These are phyloP conservation scores for Drosophila nr. perissopoda DNA, from an alignment of 2,888 invertebrate species.

Conservation along the genomic window DNA sequence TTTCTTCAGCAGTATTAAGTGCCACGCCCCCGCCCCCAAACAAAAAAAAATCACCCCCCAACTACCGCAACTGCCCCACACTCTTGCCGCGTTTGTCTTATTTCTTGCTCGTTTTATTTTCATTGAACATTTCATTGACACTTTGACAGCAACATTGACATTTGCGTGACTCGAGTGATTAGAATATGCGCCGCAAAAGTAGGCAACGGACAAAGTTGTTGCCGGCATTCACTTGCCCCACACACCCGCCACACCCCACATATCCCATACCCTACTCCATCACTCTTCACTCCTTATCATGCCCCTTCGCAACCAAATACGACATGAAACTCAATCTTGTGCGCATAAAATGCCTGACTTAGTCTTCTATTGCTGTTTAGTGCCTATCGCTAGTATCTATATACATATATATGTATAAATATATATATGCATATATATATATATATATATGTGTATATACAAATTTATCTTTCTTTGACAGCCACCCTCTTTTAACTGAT, in stretches of 20 bases:
- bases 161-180: conserved; percentile 79
- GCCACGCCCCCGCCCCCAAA: neutral
- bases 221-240: neutral
- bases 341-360: conserved; percentile 49
- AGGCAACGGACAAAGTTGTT: conserved; percentile 52
- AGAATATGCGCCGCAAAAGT: conserved; percentile 72
- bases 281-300: neutral
- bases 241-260: neutral
- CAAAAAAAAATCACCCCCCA: neutral
- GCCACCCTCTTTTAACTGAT: conserved; percentile 1
- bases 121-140: conserved; percentile 81
- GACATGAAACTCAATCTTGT: conserved; percentile 34
- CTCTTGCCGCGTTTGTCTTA: conserved; percentile 41
- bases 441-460: neutral
- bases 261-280: neutral
- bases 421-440: neutral
- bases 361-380: conserved; percentile 29
- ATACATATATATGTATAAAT: neutral
- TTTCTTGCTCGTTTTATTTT: conserved; percentile 76
- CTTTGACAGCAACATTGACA: conserved; percentile 80
- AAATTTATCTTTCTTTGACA: neutral
- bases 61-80: conserved; percentile 2
- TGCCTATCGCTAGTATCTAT: conserved; percentile 1
- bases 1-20: conserved; percentile 10
- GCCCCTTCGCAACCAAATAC: neutral